Conservation (phyloP, 2,888 invertebrate species). For the Arge pagana region DNA sequence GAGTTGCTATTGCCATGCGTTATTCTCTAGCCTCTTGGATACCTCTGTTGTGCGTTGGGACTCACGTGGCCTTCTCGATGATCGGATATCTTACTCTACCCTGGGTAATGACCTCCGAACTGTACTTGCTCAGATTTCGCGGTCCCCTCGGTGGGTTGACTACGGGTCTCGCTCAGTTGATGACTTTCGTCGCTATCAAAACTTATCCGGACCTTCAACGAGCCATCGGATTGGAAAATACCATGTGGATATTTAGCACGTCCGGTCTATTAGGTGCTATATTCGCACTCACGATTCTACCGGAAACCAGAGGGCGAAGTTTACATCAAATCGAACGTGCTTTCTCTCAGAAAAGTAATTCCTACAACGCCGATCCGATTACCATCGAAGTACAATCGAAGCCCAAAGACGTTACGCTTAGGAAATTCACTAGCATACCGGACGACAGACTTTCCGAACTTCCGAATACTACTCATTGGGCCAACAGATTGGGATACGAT, state of each 20-base stretch:
- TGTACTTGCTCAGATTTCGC: constrained; percentile 71
- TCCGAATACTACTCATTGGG: background rate
- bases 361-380: constrained; percentile 10
- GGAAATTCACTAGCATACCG: constrained; percentile 40
- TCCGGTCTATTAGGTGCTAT: constrained; percentile 66
- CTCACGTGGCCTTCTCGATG: constrained; percentile 76
- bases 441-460: constrained; percentile 37
- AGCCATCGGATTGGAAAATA: constrained; percentile 65
- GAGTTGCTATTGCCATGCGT: constrained; percentile 56
- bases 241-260: constrained; percentile 67
- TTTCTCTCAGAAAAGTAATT: constrained; percentile 60
- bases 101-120: constrained; percentile 76
- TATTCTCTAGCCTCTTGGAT: constrained; percentile 50
- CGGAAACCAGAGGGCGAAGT: constrained; percentile 73
- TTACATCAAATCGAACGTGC: constrained; percentile 70
- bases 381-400: constrained; percentile 21
- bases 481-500: constrained; percentile 43
- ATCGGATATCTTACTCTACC: constrained; percentile 75
- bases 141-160: constrained; percentile 74
- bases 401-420: constrained; percentile 37
- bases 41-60: constrained; percentile 66
- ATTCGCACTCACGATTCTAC: constrained; percentile 67
- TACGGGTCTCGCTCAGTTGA: constrained; percentile 70
- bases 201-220: constrained; percentile 69
- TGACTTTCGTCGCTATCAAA: constrained; percentile 74